Conservation (phyloP, 2,888 invertebrate species). For the Cantharis rufa region DNA sequence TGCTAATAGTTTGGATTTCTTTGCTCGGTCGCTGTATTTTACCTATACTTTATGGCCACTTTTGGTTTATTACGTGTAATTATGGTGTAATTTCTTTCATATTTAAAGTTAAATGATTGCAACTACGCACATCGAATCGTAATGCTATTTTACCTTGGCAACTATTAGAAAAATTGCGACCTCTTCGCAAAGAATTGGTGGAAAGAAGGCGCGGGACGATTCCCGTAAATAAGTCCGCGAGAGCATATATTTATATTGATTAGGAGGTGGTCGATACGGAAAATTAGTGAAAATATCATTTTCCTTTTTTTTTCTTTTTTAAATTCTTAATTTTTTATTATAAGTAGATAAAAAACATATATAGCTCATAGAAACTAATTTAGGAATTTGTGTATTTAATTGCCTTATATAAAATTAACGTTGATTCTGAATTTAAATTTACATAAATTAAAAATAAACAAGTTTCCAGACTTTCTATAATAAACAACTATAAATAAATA, state of each 20-base stretch:
- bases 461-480: slow-evolving; percentile 1
- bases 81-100: slow-evolving; percentile 11
- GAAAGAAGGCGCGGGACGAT: too few species aligned
- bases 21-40: slow-evolving; percentile 7
- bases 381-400: background rate
- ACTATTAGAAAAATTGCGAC: background rate
- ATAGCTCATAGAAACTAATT: background rate
- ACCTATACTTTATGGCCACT: slow-evolving; percentile 11
- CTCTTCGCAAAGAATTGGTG: too few species aligned
- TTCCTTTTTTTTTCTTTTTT: too few species aligned
- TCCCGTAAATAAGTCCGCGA: too few species aligned
- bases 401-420: background rate
- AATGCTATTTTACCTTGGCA: background rate
- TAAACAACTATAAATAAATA: slow-evolving; percentile 3
- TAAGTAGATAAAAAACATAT: too few species aligned
- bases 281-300: too few species aligned
- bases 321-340: too few species aligned
- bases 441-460: slow-evolving; percentile 4
- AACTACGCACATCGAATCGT: slow-evolving; percentile 7
- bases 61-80: slow-evolving; percentile 14
- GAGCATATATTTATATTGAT: too few species aligned
- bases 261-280: too few species aligned
- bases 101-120: slow-evolving; percentile 11
- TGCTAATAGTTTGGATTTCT: background rate
- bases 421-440: background rate